phyloP scores from a whole-genome alignment of 2,797 vertebrate genomes.

The Enoplosus armatus region DNA sequence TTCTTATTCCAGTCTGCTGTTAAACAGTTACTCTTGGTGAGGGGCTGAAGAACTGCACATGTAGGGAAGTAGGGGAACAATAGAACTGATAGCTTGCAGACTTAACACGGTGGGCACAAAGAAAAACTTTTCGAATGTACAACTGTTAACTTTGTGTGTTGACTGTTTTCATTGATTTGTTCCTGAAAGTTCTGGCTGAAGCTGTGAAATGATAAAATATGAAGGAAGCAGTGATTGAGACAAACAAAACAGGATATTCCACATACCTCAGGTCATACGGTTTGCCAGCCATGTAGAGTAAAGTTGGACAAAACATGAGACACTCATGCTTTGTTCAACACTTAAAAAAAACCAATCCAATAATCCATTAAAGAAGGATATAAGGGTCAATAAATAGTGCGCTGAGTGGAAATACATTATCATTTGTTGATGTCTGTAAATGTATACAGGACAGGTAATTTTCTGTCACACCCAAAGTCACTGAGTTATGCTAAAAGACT shows the following conservation, averaged over 20 bases:
- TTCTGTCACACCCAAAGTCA: neutral
- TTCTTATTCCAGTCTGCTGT: neutral
- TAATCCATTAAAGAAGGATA: neutral
- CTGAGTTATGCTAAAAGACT: neutral
- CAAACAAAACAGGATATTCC: constrained; percentile 30
- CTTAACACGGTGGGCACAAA: neutral
- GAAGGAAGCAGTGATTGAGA: constrained; percentile 1
- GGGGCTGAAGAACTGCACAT: neutral
- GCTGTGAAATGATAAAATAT: neutral
- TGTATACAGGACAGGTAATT: too few relatives aligned
- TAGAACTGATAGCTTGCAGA: neutral
- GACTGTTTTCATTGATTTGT: neutral
- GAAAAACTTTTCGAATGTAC: neutral
- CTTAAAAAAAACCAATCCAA: too few relatives aligned
- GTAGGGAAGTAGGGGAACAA: neutral
- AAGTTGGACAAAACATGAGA: constrained; percentile 7
- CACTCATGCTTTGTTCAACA: too few relatives aligned
- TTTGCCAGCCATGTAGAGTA: neutral
- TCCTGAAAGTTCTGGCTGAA: neutral
- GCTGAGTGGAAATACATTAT: neutral
- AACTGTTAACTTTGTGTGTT: neutral
- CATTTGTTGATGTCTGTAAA: neutral
- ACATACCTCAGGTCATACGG: constrained; percentile 34
- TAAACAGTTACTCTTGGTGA: neutral
- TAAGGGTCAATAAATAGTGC: neutral